Evolutionary conservation across 2,113 vertebrate genomes (phyloP).

Genomic region (Eulemur macaco): DNA sequence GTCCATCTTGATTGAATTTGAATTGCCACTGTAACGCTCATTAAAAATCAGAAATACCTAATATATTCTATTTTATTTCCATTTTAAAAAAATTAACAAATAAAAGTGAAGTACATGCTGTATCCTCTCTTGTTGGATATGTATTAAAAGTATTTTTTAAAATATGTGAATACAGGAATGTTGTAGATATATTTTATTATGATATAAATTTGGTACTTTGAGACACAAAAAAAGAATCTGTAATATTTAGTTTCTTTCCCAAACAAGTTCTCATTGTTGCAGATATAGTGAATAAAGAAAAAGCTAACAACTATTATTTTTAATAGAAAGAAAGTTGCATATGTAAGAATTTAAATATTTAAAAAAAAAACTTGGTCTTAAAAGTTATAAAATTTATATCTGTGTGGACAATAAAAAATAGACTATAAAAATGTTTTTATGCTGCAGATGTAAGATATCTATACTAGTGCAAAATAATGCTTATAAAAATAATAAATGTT

Average conservation of each 20-base stretch:
- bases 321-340: neutral
- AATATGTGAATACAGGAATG: neutral
- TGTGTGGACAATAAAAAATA: neutral
- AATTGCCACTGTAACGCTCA: neutral
- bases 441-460: neutral
- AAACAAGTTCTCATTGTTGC: neutral
- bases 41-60: neutral
- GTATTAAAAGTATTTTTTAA: neutral
- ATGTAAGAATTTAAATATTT: neutral
- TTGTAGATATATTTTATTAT: neutral
- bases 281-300: neutral
- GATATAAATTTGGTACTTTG: neutral
- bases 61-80: neutral
- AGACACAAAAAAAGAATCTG: neutral
- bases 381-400: neutral
- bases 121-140: neutral
- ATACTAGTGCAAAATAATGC: neutral
- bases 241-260: neutral
- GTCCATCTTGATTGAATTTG: neutral
- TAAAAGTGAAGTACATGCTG: neutral
- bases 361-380: neutral
- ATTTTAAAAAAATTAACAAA: neutral
- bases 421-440: neutral
- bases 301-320: neutral
- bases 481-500: constrained; percentile 30